A percentile compares a stretch with the other conserved stretches of the same genome.
These are phyloP conservation scores for Mobula hypostoma DNA, from an alignment of 2,113 vertebrate species.

Conservation along the genomic window DNA sequence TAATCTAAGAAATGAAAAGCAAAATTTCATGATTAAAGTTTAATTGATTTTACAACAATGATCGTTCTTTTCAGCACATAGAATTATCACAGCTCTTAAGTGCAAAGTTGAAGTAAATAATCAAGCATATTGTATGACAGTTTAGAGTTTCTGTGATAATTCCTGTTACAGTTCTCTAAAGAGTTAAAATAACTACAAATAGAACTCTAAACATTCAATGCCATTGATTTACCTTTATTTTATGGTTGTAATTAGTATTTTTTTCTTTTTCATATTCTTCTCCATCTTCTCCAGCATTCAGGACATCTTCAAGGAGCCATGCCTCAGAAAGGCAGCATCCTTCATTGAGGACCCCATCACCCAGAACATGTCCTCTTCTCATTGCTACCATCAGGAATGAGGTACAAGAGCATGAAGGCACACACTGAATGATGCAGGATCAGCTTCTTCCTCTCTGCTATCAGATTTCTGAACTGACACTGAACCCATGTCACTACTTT, in stretches of 20 bases:
- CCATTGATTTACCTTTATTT: neutral
- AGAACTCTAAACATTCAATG: neutral
- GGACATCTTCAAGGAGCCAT: no score
- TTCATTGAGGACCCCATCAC: no score
- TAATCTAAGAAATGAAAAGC: neutral
- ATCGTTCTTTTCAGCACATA: neutral
- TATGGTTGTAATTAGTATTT: neutral
- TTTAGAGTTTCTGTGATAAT: neutral
- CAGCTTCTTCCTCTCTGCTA: no score
- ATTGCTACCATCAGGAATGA: no score
- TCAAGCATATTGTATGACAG: neutral
- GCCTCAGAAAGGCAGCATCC: no score
- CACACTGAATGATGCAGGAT: no score
- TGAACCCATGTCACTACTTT: no score
- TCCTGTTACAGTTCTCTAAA: neutral
- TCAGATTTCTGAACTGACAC: no score
- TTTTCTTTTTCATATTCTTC: neutral
- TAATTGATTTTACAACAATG: constrained; percentile 12
- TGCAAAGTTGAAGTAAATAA: neutral
- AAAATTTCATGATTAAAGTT: neutral
- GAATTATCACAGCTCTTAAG: neutral
- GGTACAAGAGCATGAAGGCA: no score
- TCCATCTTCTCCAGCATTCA: neutral
- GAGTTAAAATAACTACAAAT: neutral
- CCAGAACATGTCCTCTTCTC: no score